Evolutionary conservation across 2,797 vertebrate genomes (phyloP), one percentile per base, ranked within the genome.

Genomic region (Sebastes hubbsi): DNA sequence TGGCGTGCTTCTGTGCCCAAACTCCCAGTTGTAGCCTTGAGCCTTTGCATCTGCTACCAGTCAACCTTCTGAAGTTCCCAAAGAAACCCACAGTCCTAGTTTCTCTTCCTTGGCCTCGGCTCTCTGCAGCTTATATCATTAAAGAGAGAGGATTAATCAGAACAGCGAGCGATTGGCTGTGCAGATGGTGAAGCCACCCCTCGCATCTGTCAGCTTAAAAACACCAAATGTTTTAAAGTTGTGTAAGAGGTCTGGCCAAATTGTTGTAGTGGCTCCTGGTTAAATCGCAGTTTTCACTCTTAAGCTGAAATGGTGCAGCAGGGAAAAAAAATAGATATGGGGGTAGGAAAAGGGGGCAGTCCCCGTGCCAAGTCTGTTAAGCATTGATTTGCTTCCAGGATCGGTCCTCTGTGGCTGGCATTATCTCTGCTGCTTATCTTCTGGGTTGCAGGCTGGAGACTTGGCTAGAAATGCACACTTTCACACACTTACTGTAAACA

Each of bases 401-500:
- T 83, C 78, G 55, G 78, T 83, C 70, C 68, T 85, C 63, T 80
- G 75, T 72, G 83, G 85, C 74, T 83, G 85, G 86, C 90, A 88
- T 84, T 90, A 91, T 93, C 90, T 34, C 78, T 84, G 74, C 87
- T 81, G 87, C 90, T 94, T 92, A 93, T 93, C 90, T 85, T 66
- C 60, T 87, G 46, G 63, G 81, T 82, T 93, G 65, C 88, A 92
- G 89, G 72, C 88, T 79, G 70, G 77, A 88, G 83, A 88, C 82
- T 91, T 94, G 86, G 82, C 84, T 78, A 22, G 52, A 67, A 84
- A 83, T 4, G 22, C 36, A 42, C 78, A 55, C 79, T 55, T 75
- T 10, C 69, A 62, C 73, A 72, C 61, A 55, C 75, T 72, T 74
- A 64, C 67, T 54, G 60, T 65, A 64, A 54, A 61, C 76, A 74